Percentiles rank a stretch among this genome's conserved stretches.
These are phyloP conservation scores for Bolborhynchus lineola DNA, from an alignment of 2,113 vertebrate genomes.

Conservation along the genomic window DNA sequence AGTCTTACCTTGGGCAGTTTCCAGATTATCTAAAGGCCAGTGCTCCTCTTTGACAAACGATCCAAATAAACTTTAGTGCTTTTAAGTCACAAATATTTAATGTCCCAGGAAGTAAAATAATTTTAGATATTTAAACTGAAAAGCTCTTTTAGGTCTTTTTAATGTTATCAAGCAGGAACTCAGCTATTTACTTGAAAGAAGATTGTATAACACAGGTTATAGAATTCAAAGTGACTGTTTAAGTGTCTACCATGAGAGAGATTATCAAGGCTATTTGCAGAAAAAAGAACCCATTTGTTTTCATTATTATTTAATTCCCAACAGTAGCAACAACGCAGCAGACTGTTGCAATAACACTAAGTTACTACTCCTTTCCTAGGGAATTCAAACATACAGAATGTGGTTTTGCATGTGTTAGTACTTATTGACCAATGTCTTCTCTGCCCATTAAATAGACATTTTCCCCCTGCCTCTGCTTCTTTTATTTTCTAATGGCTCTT, in stretches of 20 bases:
- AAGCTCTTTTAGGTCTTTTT: background rate
- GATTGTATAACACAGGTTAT: background rate
- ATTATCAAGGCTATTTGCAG: background rate
- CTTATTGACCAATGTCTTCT: background rate
- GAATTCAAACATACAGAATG: background rate
- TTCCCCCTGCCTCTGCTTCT: background rate
- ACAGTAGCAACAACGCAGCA: background rate
- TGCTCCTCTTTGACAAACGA: background rate
- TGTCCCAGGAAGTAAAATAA: background rate
- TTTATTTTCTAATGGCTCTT: background rate
- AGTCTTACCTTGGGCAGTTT: background rate
- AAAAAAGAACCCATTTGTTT: background rate
- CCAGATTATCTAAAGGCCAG: background rate
- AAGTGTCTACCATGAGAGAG: background rate
- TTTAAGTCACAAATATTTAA: background rate
- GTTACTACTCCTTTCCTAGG: background rate
- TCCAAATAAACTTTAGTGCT: background rate
- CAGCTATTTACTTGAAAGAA: background rate
- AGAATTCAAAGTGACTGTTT: background rate
- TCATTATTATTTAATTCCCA: background rate
- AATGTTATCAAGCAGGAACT: background rate
- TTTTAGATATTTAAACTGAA: background rate
- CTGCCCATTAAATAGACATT: background rate
- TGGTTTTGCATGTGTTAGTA: background rate
- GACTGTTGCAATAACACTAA: background rate